Evolutionary conservation across 1,140 invertebrate species (phyloP).

Genomic region (Achatina immaculata): DNA sequence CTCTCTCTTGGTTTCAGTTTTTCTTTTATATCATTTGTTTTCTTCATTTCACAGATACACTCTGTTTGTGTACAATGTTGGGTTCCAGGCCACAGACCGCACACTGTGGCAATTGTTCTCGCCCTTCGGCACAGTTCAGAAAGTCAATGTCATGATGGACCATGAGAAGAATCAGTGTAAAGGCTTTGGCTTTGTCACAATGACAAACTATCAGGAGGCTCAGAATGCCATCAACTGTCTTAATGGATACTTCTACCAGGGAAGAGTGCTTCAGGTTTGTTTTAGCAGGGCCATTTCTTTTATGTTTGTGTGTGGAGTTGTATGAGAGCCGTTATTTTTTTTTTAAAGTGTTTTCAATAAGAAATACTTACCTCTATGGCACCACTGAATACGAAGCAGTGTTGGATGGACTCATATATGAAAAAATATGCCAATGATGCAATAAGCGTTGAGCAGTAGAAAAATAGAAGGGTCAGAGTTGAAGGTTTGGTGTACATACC

Average conservation of each 20-base stretch:
- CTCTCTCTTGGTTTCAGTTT: too few relatives aligned
- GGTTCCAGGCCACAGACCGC: slow-evolving; percentile 68
- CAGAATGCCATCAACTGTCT: slow-evolving; percentile 69
- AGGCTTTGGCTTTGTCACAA: slow-evolving; percentile 73
- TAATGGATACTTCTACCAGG: slow-evolving; percentile 69
- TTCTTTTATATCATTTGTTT: too few relatives aligned
- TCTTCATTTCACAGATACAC: slow-evolving; percentile 48
- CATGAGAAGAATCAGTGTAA: slow-evolving; percentile 66
- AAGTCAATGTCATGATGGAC: slow-evolving; percentile 70
- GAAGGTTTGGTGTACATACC: too few relatives aligned
- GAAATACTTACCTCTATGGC: too few relatives aligned
- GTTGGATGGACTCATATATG: too few relatives aligned
- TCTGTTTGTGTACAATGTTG: slow-evolving; percentile 73
- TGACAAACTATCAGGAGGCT: slow-evolving; percentile 71
- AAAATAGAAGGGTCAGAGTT: too few relatives aligned
- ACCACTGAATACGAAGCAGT: too few relatives aligned
- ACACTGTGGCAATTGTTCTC: slow-evolving; percentile 70
- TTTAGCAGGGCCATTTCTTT: not conserved
- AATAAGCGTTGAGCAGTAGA: too few relatives aligned
- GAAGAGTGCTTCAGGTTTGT: slow-evolving; percentile 69
- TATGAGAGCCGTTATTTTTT: too few relatives aligned
- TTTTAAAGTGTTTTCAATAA: too few relatives aligned
- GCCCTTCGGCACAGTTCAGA: slow-evolving; percentile 69
- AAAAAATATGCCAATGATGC: too few relatives aligned
- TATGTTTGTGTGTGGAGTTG: too few relatives aligned